Base-by-base conservation (phyloP, 2,113 vertebrate species). In the Sinocyclocheilus grahami region DNA sequence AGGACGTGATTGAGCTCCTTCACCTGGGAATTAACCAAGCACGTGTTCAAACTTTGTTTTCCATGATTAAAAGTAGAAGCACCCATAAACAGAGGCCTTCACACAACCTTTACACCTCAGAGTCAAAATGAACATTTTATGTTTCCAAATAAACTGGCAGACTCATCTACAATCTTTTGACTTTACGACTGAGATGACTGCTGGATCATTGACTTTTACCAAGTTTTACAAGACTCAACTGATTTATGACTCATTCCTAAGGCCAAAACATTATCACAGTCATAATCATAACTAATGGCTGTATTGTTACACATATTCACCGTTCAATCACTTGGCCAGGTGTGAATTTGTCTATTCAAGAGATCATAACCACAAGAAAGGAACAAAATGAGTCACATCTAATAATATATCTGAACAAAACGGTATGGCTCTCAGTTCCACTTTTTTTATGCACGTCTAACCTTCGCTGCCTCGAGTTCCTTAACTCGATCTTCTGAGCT, bases 1-100 rank as follows among this genome's bases (percentile, higher is more conserved):
- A 99, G 93, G 33, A 98, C 99, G 60, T 99, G 97, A 90, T 99
- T 99, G 82, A 99, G 94, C 87, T 99, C 98, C 92, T 98, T 99
- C 82, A 97, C 96, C 98, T 99, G 88, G 3, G 86, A 81, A 7
- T 30, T 18, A 71, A 58, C 5, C 7, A 14, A 63, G 0, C 46
- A 14, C 27, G 4, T 22, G 18, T 8, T 3, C 4, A 33, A 78
- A 53, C 7, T 58, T 33, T 0, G 46, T 76, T 76, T 76, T 27
- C 5, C 42, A 48, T 72, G 69, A 72, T 22, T 22, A 72, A 14
- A 42, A 75, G 6, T 22, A 62, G 42, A 39, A 62, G 12, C 53
- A 53, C 3, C 53, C 39, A 80, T 82, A 20, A 42, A 55, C 39
- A 27, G 3, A 46, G 2, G 10, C 4, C 20, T 84, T 39, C 33